phyloP scores from a whole-genome alignment of 2,888 invertebrate genomes.

The Callosobruchus maculatus region DNA sequence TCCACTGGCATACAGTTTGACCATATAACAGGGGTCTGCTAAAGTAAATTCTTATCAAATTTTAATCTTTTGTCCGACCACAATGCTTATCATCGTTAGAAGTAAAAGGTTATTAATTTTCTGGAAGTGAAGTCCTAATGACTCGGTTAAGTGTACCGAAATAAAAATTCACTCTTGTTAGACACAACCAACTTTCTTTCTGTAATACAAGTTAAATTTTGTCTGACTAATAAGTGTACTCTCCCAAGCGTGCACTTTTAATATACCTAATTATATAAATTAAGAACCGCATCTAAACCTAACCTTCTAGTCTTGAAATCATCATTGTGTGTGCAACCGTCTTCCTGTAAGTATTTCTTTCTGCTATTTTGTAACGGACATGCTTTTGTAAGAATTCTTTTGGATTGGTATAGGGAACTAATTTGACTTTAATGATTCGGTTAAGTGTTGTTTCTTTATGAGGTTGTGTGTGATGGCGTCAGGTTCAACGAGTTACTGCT shows the following conservation, averaged over 20 bases:
- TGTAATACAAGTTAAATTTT: neutral
- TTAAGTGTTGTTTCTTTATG: neutral
- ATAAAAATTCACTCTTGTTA: neutral
- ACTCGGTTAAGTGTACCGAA: neutral
- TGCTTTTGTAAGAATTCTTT: neutral
- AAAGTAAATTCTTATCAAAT: no score
- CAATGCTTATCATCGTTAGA: no score
- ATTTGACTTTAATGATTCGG: neutral
- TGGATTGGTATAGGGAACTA: neutral
- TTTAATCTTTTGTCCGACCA: no score
- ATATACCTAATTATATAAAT: conserved; percentile 4
- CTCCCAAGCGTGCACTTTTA: conserved; percentile 6
- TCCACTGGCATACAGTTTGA: no score
- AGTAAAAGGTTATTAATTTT: no score
- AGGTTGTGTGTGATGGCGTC: neutral
- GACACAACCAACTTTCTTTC: neutral
- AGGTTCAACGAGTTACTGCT: no score
- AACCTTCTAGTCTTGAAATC: neutral
- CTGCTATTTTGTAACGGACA: neutral
- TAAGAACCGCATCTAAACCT: neutral
- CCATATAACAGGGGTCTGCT: no score
- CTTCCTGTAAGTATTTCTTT: neutral
- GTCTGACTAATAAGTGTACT: conserved; percentile 1
- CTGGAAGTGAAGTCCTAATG: neutral
- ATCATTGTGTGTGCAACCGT: neutral